Evolutionary conservation across 2,113 vertebrate species (phyloP).

Genomic region (Heterotilapia buettikoferi): DNA sequence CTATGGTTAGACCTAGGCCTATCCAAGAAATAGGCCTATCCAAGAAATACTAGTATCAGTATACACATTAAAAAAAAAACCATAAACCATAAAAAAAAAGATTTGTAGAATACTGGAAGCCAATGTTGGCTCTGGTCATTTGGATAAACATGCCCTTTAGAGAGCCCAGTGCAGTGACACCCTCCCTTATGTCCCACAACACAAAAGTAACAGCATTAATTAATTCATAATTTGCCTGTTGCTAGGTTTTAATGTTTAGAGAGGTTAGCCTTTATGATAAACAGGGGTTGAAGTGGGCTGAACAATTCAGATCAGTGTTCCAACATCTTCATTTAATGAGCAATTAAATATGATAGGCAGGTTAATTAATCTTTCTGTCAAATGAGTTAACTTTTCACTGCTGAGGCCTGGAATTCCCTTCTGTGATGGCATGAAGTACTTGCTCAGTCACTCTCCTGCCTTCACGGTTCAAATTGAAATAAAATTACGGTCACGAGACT

Average conservation of each 20-base stretch:
- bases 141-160: neutral
- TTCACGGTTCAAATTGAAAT: neutral
- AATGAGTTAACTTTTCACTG: neutral
- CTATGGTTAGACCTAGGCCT: neutral
- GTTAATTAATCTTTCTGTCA: neutral
- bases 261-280: neutral
- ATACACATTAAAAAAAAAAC: neutral
- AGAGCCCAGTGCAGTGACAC: neutral
- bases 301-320: neutral
- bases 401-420: neutral
- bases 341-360: neutral
- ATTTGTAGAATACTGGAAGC: neutral
- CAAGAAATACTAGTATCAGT: neutral
- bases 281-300: neutral
- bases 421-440: neutral
- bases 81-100: neutral
- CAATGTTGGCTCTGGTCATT: neutral
- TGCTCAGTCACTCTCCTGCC: neutral
- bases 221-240: neutral
- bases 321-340: neutral
- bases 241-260: neutral
- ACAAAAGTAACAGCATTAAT: neutral
- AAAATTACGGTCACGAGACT: neutral
- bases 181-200: neutral
- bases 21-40: neutral